phyloP scores from a whole-genome alignment of 2,113 vertebrate species.

The Rattus norvegicus region GRCr8 NC_086021.1:112323001-112323500 shows the following conservation, averaged over 20 bases:
- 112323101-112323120: neutral
- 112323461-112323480: neutral
- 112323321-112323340: neutral
- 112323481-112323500: neutral
- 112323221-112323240: neutral
- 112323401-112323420: neutral
- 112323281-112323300: neutral
- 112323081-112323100: neutral
- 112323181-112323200: neutral
- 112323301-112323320: neutral
- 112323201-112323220: neutral
- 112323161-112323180: neutral
- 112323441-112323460: neutral
- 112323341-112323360: neutral
- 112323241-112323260: neutral
- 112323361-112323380: neutral
- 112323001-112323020: neutral
- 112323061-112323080: neutral
- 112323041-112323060: neutral
- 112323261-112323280: neutral
- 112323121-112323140: neutral
- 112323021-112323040: neutral
- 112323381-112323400: neutral
- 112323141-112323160: neutral
- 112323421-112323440: neutral